Evolutionary conservation across 2,797 vertebrate species (phyloP), one percentile per base, ranked within the genome.

Genomic region (Sebastes diploproa): DNA sequence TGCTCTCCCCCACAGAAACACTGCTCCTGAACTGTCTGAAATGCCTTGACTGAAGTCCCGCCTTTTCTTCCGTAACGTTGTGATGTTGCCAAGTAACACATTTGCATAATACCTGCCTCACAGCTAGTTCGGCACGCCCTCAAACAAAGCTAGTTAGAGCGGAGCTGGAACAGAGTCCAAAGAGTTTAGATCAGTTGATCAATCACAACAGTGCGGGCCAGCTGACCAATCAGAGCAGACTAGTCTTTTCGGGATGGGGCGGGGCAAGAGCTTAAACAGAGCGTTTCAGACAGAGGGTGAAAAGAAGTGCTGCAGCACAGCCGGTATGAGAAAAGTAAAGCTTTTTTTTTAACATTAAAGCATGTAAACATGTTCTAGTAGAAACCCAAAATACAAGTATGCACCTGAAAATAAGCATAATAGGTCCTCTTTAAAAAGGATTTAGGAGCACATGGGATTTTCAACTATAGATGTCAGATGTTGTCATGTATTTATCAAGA

Each of bases 391-490:
- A 52, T 50, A 50, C 18, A 50, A 50, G 46, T 50, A 50, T 20
- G 46, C 18, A 50, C 13, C 13, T 58, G 23, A 27, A 58, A 27
- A 52, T 52, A n/a, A 52, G 50, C 50, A 52, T 10, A 52, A 52
- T 52, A 52, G 50, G 50, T 52, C 20, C 20, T 52, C 50, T 52
- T 52, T 52, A 52, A 5, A 52, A 8, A 29, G 16, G 38, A 61
- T 61, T 64, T 68, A 16, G n/a, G 50, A 75, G 65, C 84, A 83
- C 63, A 42, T 55, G 50, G 56, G 64, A 67, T 77, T 72, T 83
- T 83, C 50, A 77, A 83, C 76, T 81, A 62, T 72, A 54, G 63
- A 84, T 89, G 80, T 86, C 75, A 59, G 67, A 81, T 30, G 38
- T 64, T 30, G 38, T 79, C 52, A 27, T 69, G 71, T 84, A 54